These are phyloP conservation scores for Hippasteria phrygiana DNA, from an alignment of 53 echinoderm and acorn worm species.

Conservation along the genomic window DNA sequence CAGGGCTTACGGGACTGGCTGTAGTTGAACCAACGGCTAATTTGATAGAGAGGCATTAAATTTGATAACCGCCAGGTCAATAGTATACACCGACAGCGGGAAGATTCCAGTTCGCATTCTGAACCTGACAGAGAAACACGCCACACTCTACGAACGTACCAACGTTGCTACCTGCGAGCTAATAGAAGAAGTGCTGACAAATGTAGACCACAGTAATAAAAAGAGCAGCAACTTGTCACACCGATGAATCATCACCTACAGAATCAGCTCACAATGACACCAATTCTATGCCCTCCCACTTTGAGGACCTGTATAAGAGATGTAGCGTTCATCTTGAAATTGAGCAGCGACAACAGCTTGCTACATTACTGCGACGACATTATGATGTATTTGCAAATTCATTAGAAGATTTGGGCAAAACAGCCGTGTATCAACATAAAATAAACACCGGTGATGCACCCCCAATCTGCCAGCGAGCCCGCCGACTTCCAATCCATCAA, in stretches of 20 bases:
- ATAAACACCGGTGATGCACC: constrained; percentile 7
- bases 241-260: neutral
- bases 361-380: neutral
- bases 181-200: neutral
- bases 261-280: neutral
- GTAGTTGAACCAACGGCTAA: neutral
- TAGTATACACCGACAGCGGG: neutral
- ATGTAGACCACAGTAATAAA: neutral
- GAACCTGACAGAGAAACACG: neutral
- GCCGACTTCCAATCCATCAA: constrained; percentile 1
- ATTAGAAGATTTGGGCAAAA: constrained; percentile 22
- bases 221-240: neutral
- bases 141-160: neutral
- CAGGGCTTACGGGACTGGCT: neutral
- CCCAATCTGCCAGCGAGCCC: neutral
- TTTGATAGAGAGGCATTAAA: neutral
- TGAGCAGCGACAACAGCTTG: neutral
- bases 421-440: constrained; percentile 3
- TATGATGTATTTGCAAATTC: neutral
- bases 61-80: neutral
- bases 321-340: neutral
- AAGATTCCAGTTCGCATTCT: neutral
- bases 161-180: neutral
- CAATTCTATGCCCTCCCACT: neutral
- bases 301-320: neutral